Evolutionary conservation across 2,113 vertebrate species (phyloP).

Genomic region (Colius striatus): DNA sequence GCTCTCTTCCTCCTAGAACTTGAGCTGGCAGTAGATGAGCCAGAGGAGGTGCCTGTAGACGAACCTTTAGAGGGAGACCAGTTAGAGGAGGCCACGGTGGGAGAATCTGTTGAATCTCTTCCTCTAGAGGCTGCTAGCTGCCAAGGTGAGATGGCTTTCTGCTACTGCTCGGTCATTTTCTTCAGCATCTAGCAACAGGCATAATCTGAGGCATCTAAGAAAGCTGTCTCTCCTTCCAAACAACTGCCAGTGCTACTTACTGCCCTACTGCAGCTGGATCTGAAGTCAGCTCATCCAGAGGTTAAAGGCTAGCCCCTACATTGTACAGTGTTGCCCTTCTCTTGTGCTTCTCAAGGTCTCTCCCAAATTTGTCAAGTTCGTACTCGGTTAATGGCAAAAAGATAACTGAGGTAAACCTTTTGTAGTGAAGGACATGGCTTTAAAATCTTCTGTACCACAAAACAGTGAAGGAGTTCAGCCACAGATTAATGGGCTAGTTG

Average conservation of each 20-base stretch:
- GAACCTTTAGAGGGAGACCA: slow-evolving; percentile 78
- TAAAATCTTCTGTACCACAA: neutral
- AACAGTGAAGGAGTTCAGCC: neutral
- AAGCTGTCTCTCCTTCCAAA: neutral
- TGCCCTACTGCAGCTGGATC: neutral
- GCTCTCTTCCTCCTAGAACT: slow-evolving; percentile 70
- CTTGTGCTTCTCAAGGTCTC: slow-evolving; percentile 2
- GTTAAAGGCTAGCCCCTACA: neutral
- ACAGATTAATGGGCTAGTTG: neutral
- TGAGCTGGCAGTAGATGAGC: slow-evolving; percentile 72
- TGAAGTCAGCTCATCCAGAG: neutral
- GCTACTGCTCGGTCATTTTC: neutral
- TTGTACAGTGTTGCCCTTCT: neutral
- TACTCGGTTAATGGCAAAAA: neutral
- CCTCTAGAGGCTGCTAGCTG: slow-evolving; percentile 58
- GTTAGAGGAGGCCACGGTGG: slow-evolving; percentile 77
- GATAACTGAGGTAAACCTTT: neutral
- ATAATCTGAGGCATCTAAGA: neutral
- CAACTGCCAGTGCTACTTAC: neutral
- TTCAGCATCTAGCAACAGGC: neutral
- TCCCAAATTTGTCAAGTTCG: neutral
- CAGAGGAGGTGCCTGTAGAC: slow-evolving; percentile 76
- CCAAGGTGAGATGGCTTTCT: slow-evolving; percentile 73
- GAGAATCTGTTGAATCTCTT: slow-evolving; percentile 77
- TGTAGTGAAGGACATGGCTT: neutral